These are phyloP conservation scores for Tetragnatha versicolor DNA, from an alignment of 1,140 invertebrate species.

Conservation along the genomic window DNA sequence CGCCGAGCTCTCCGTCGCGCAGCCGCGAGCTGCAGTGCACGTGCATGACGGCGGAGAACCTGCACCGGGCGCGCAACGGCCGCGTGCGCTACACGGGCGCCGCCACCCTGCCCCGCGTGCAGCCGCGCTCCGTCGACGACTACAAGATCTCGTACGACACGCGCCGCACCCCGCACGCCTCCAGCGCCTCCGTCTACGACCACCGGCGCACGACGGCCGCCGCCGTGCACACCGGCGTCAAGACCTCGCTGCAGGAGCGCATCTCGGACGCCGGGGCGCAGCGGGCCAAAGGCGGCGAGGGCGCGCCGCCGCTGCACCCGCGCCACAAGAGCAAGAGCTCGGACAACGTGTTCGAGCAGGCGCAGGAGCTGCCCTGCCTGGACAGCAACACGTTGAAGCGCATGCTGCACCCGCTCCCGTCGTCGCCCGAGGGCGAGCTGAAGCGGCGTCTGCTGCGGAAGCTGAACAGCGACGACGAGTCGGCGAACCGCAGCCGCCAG, in stretches of 20 bases:
- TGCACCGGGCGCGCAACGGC: conserved; percentile 80
- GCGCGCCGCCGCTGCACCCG: conserved; percentile 56
- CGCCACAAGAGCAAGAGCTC: conserved; percentile 73
- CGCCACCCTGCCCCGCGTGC: conserved; percentile 61
- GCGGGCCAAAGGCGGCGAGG: conserved; percentile 9
- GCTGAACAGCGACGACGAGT: conserved; percentile 21
- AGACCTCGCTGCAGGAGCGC: conserved; percentile 45
- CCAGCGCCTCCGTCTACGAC: conserved; percentile 88
- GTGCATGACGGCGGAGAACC: conserved; percentile 85
- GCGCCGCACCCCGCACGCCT: conserved; percentile 66
- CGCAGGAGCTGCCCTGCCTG: conserved; percentile 63
- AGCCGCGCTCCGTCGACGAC: conserved; percentile 52
- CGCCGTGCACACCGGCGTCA: conserved; percentile 55
- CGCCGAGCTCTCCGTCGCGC: conserved; percentile 89
- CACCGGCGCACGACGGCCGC: conserved; percentile 66
- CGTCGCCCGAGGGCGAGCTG: conserved; percentile 82
- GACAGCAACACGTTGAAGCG: conserved; percentile 89
- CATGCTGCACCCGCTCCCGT: conserved; percentile 92
- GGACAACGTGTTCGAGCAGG: conserved; percentile 77
- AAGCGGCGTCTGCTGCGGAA: conserved; percentile 51
- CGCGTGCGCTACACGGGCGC: conserved; percentile 62
- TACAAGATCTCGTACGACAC: conserved; percentile 54
- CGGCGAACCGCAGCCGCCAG: conserved; percentile 29
- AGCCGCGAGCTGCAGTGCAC: conserved; percentile 90
- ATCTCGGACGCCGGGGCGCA: conserved; percentile 28